Evolutionary conservation across 2,888 invertebrate genomes (phyloP).

Genomic region (Hemicrepidius hirtus): DNA sequence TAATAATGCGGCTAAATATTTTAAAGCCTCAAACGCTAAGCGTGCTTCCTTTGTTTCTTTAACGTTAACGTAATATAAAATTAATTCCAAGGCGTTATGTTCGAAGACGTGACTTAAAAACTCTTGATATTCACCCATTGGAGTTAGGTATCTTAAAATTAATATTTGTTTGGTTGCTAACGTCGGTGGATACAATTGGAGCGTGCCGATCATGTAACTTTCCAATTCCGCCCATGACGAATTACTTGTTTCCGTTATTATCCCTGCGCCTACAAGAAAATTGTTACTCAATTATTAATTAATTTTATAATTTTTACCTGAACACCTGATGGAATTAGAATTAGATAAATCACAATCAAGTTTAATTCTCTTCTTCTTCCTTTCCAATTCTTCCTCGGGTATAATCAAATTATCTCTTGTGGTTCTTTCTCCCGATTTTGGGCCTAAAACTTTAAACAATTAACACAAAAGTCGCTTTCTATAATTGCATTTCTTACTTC

Average conservation of each 20-base stretch:
- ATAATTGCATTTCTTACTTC: slow-evolving; percentile 22
- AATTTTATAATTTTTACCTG: slow-evolving; percentile 10
- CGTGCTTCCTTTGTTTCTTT: slow-evolving; percentile 92
- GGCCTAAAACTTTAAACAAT: not conserved
- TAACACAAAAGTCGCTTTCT: slow-evolving; percentile 36
- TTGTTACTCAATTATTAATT: too few relatives aligned
- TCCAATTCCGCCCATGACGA: slow-evolving; percentile 95
- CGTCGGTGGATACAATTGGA: slow-evolving; percentile 93
- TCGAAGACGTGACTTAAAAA: slow-evolving; percentile 95
- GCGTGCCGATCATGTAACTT: slow-evolving; percentile 90
- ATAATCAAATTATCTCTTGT: not conserved
- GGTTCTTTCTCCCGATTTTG: not conserved
- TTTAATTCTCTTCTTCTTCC: slow-evolving; percentile 60
- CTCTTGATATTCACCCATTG: slow-evolving; percentile 99
- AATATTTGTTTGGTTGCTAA: slow-evolving; percentile 93
- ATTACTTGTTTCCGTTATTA: slow-evolving; percentile 79
- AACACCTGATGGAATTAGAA: not conserved
- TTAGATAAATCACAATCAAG: slow-evolving; percentile 54
- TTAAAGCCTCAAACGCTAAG: slow-evolving; percentile 96
- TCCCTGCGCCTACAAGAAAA: slow-evolving; percentile 12
- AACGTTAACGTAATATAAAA: slow-evolving; percentile 93
- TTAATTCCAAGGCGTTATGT: slow-evolving; percentile 91
- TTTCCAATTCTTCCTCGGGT: slow-evolving; percentile 9
- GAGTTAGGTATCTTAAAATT: slow-evolving; percentile 94
- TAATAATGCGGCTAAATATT: slow-evolving; percentile 94